Evolutionary conservation across 2,888 invertebrate genomes (phyloP).

Genomic region (Amiota minor): DNA sequence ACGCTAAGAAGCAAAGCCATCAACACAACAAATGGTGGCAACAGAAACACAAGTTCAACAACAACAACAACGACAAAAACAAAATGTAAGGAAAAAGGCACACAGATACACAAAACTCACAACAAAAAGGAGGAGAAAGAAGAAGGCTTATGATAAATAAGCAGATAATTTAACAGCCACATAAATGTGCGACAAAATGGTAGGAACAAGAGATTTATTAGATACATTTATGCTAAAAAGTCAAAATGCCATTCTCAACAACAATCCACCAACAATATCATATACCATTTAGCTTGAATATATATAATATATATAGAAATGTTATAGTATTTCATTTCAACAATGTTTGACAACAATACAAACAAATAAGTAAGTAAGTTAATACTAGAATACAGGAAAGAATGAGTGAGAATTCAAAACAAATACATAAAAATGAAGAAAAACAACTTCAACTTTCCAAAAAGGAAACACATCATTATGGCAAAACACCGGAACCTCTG

Average conservation of each 20-base stretch:
- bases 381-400: not conserved
- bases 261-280: conserved; percentile 1
- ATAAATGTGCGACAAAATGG: conserved; percentile 28
- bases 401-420: not conserved
- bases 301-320: too few species aligned
- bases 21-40: conserved; percentile 6
- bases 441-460: not conserved
- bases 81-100: not conserved
- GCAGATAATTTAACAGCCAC: conserved; percentile 28
- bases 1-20: conserved; percentile 6
- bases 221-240: conserved; percentile 23
- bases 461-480: conserved; percentile 29
- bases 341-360: not conserved
- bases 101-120: not conserved
- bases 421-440: not conserved
- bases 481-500: conserved; percentile 21
- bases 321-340: too few species aligned
- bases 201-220: conserved; percentile 28
- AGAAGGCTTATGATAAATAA: conserved; percentile 28
- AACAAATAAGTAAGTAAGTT: not conserved
- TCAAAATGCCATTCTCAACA: conserved; percentile 13
- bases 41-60: too few species aligned
- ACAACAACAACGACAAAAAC: conserved; percentile 21
- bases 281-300: too few species aligned
- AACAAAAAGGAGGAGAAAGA: not conserved